phyloP scores from a whole-genome alignment of 2,113 vertebrate species.

The Uria aalge region DNA sequence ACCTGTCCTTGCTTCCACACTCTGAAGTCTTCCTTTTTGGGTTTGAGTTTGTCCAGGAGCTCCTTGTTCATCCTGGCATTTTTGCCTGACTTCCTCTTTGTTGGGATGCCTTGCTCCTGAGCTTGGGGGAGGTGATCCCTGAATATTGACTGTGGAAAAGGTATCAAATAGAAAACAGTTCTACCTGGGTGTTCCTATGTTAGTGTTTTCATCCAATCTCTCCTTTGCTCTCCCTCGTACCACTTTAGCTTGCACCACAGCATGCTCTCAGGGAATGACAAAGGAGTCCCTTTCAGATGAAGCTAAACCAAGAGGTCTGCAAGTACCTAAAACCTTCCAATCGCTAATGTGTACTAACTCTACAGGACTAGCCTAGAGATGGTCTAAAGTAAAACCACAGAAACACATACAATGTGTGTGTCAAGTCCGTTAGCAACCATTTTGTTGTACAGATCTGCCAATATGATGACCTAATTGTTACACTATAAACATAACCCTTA shows the following conservation, averaged over 20 bases:
- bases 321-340: not conserved
- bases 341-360: not conserved
- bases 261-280: not conserved
- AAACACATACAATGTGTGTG: not conserved
- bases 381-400: not conserved
- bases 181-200: not conserved
- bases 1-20: not conserved
- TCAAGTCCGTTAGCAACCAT: not conserved
- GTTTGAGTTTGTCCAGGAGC: not conserved
- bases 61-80: not conserved
- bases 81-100: not conserved
- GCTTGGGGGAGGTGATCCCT: not conserved
- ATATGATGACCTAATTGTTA: not conserved
- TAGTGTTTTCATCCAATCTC: not conserved
- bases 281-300: not conserved
- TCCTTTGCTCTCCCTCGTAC: accelerated
- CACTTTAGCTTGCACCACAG: not conserved
- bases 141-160: not conserved
- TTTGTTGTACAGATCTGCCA: not conserved
- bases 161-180: not conserved
- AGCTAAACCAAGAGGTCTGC: not conserved
- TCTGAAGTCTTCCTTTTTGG: not conserved
- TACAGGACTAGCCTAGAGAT: not conserved
- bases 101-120: not conserved
- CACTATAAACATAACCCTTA: not conserved